These are phyloP conservation scores for Nothoprocta pentlandii DNA, from an alignment of 2,113 vertebrate genomes.

Conservation along the genomic window DNA sequence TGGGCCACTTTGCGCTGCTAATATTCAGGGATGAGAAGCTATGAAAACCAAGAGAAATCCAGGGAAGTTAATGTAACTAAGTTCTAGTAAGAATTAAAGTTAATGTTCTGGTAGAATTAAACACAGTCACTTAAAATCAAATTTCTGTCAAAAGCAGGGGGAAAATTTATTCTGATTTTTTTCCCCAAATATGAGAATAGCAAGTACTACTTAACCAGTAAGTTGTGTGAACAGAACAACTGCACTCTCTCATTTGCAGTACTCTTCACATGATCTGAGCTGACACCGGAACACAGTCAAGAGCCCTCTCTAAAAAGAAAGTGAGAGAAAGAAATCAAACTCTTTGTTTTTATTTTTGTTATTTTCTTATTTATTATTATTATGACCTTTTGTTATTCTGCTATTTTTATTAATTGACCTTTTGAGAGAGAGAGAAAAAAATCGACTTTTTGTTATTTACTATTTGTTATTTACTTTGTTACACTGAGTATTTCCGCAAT, in stretches of 20 bases:
- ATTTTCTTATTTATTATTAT: background rate
- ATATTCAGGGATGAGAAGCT: background rate
- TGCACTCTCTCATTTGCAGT: background rate
- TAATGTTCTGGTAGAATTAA: background rate
- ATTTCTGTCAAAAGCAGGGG: background rate
- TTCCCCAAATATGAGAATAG: background rate
- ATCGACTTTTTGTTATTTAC: background rate
- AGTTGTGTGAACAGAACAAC: background rate
- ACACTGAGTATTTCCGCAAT: background rate
- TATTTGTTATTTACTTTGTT: background rate
- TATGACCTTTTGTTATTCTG: no score
- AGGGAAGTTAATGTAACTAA: background rate
- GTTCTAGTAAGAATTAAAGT: background rate
- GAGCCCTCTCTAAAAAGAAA: background rate
- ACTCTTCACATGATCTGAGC: background rate
- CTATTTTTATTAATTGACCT: no score
- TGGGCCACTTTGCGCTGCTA: background rate
- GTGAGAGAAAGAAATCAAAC: background rate
- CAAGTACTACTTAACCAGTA: background rate
- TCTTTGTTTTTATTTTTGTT: background rate
- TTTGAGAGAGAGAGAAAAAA: background rate
- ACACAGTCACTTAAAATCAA: background rate
- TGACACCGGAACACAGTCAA: background rate
- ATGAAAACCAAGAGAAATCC: background rate
- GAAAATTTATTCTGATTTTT: background rate